A percentile compares a stretch with the other conserved stretches of the same genome.
Conservation (phyloP, 2,797 vertebrate species). For the Triplophysa yarkandensis region DNA sequence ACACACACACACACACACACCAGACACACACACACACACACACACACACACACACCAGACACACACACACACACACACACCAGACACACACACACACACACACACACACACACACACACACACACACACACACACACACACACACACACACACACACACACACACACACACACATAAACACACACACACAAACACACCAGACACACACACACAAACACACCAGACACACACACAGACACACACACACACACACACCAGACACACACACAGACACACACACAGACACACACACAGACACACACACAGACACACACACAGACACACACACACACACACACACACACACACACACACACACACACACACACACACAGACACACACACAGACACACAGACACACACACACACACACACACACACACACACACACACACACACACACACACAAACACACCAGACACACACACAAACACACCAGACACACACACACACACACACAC, state of each 20-base stretch:
- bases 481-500: slow-evolving; percentile 8
- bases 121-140: slow-evolving; percentile 29
- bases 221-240: slow-evolving; percentile 40
- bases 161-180: slow-evolving; percentile 14
- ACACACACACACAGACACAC: slow-evolving; percentile 2
- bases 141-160: slow-evolving; percentile 46
- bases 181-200: slow-evolving; percentile 1
- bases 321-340: slow-evolving; percentile 49
- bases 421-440: slow-evolving; percentile 27
- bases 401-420: slow-evolving; percentile 47
- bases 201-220: slow-evolving; percentile 10
- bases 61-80: slow-evolving; percentile 29
- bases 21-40: slow-evolving; percentile 30
- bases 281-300: neutral
- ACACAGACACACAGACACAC: slow-evolving; percentile 20
- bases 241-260: slow-evolving; percentile 44
- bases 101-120: slow-evolving; percentile 23
- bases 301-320: slow-evolving; percentile 4
- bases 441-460: no score
- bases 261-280: slow-evolving; percentile 12
- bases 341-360: slow-evolving; percentile 28
- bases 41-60: slow-evolving; percentile 48
- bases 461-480: slow-evolving; percentile 6
- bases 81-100: slow-evolving; percentile 5
- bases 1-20: slow-evolving; percentile 5